Percentiles rank a stretch among this genome's conserved stretches.
These are phyloP conservation scores for Anorthoa munda DNA, from an alignment of 2,888 invertebrate genomes.

Conservation along the genomic window DNA sequence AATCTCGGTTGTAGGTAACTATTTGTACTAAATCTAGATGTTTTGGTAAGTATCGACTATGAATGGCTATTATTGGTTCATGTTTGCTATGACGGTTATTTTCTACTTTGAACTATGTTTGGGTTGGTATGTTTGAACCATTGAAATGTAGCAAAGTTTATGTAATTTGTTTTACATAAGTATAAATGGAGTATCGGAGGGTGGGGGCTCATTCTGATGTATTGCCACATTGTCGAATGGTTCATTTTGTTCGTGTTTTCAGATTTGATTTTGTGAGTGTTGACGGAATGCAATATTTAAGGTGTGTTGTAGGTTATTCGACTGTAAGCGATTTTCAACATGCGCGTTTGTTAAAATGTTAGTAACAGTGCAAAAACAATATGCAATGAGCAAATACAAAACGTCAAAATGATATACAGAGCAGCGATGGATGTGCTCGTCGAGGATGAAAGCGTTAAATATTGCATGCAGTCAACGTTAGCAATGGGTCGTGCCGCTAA, in stretches of 20 bases:
- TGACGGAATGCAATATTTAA: slow-evolving; percentile 91
- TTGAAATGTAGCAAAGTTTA: slow-evolving; percentile 64
- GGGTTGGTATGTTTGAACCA: slow-evolving; percentile 67
- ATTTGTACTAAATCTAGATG: slow-evolving; percentile 69
- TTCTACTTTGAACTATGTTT: slow-evolving; percentile 71
- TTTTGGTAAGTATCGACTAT: slow-evolving; percentile 63
- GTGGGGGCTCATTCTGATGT: slow-evolving; percentile 50
- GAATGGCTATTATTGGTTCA: slow-evolving; percentile 63
- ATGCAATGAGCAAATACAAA: slow-evolving; percentile 81
- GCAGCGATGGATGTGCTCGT: slow-evolving; percentile 83
- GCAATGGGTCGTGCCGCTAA: slow-evolving; percentile 89
- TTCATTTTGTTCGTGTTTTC: slow-evolving; percentile 81
- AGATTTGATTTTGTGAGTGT: slow-evolving; percentile 79
- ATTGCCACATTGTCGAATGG: slow-evolving; percentile 72
- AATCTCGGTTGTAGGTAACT: slow-evolving; percentile 61
- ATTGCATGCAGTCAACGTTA: slow-evolving; percentile 91
- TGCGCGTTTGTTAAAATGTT: slow-evolving; percentile 82
- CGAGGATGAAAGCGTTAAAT: slow-evolving; percentile 88
- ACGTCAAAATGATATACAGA: slow-evolving; percentile 80
- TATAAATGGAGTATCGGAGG: slow-evolving; percentile 52
- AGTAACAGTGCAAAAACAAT: slow-evolving; percentile 80
- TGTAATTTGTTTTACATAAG: slow-evolving; percentile 49
- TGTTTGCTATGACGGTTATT: slow-evolving; percentile 68
- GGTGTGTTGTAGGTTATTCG: slow-evolving; percentile 80
- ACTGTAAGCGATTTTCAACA: slow-evolving; percentile 80